These are phyloP conservation scores for Electrona antarctica DNA, from an alignment of 2,113 vertebrate genomes.

Conservation along the genomic window DNA sequence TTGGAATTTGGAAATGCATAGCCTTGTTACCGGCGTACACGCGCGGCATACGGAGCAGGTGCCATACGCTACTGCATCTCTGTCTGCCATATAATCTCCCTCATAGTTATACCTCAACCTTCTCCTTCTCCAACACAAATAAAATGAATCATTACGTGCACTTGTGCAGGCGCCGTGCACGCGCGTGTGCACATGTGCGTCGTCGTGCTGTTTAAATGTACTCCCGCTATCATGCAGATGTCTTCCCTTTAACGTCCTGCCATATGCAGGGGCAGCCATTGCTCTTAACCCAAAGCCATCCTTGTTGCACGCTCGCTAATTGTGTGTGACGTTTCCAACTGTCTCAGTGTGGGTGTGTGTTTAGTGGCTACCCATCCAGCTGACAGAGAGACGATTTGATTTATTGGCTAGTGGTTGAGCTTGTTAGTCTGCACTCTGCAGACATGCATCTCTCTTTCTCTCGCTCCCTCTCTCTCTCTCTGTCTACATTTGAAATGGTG, in stretches of 20 bases:
- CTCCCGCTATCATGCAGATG: slow-evolving; percentile 49
- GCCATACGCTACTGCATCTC: slow-evolving; percentile 35
- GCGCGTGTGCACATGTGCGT: not conserved
- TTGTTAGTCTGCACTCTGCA: slow-evolving; percentile 82
- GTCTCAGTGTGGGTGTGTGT: slow-evolving; percentile 69
- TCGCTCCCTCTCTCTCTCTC: too few species aligned
- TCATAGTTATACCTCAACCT: not conserved
- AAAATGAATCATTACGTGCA: slow-evolving; percentile 36
- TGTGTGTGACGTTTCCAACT: slow-evolving; percentile 87
- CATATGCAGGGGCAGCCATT: slow-evolving; percentile 36
- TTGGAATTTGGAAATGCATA: slow-evolving; percentile 69
- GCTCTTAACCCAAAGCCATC: slow-evolving; percentile 61
- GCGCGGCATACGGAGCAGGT: slow-evolving; percentile 51
- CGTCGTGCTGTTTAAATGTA: not conserved
- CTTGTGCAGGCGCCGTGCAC: not conserved
- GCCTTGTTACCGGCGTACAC: slow-evolving; percentile 44
- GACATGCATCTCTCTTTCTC: not conserved
- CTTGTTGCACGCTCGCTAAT: slow-evolving; percentile 75
- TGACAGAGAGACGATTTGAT: slow-evolving; percentile 92
- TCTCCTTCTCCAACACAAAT: slow-evolving; percentile 9
- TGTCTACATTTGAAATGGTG: slow-evolving; percentile 14
- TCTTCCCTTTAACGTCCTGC: slow-evolving; percentile 78
- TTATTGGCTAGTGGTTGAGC: slow-evolving; percentile 90
- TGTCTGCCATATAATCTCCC: slow-evolving; percentile 39
- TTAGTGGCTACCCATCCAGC: slow-evolving; percentile 89